Conservation (phyloP, 2,888 invertebrate genomes). For the Heliconius charithonia region DNA sequence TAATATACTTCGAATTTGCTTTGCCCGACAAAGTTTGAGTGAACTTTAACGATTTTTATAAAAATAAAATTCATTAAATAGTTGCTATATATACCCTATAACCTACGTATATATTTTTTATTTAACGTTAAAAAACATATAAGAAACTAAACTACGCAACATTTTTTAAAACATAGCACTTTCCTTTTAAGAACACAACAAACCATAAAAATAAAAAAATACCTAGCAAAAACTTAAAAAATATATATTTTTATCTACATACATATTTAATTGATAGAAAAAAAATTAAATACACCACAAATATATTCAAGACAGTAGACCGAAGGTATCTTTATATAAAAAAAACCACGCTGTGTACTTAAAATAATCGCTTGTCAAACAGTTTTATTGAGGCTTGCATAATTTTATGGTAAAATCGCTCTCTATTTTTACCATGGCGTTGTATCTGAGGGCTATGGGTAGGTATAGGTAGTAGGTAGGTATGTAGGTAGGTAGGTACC, state of each 20-base stretch:
- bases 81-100: not conserved
- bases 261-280: not conserved
- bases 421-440: constrained; percentile 75
- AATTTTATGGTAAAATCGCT: constrained; percentile 47
- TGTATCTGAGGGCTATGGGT: constrained; percentile 61
- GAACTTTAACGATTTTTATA: not conserved
- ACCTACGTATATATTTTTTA: not conserved
- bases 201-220: not conserved
- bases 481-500: constrained; percentile 54
- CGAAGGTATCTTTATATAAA: not conserved
- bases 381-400: constrained; percentile 38
- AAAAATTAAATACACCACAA: not conserved
- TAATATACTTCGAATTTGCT: no score
- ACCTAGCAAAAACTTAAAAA: not conserved
- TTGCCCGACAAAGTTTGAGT: no score
- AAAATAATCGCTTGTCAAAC: constrained; percentile 37
- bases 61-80: not conserved
- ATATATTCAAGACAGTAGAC: not conserved
- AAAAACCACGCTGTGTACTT: not conserved
- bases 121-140: not conserved
- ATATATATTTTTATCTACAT: not conserved
- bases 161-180: not conserved
- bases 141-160: not conserved
- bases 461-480: not conserved
- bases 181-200: not conserved